Percentiles rank a stretch among this genome's conserved stretches.
These are phyloP conservation scores for Volucella inanis DNA, from an alignment of 2,888 invertebrate genomes.

Conservation along the genomic window DNA sequence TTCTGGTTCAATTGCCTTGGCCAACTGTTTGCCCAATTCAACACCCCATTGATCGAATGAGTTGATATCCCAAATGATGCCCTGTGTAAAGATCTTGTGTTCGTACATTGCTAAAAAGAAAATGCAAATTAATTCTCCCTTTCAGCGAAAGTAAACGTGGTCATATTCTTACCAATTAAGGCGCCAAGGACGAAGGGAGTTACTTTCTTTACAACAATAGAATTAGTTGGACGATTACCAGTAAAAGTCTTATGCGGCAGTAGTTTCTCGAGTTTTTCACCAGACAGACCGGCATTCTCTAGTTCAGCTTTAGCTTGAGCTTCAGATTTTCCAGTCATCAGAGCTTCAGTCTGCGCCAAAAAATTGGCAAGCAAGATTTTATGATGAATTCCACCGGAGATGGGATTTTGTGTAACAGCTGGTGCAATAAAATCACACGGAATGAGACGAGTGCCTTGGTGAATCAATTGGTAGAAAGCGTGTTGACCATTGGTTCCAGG, in stretches of 20 bases:
- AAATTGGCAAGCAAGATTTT: constrained; percentile 98
- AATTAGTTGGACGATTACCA: constrained; percentile 98
- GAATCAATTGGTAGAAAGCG: constrained; percentile 99
- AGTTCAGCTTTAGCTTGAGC: constrained; percentile 90
- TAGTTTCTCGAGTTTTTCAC: constrained; percentile 89
- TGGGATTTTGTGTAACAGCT: constrained; percentile 95
- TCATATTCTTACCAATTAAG: constrained; percentile 89
- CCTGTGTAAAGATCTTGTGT: constrained; percentile 99
- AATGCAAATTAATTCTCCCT: constrained; percentile 8
- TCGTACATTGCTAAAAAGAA: constrained; percentile 93
- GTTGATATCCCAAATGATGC: constrained; percentile 99
- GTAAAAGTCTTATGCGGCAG: constrained; percentile 98
- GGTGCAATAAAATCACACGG: constrained; percentile 99
- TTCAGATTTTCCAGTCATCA: constrained; percentile 90
- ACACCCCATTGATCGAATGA: constrained; percentile 99
- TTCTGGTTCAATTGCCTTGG: constrained; percentile 99
- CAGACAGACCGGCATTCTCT: constrained; percentile 89
- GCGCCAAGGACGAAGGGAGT: constrained; percentile 97
- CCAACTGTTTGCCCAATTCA: constrained; percentile 98
- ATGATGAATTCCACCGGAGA: constrained; percentile 92
- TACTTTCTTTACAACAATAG: constrained; percentile 94
- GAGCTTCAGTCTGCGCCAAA: constrained; percentile 98
- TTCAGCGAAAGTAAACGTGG: background rate
- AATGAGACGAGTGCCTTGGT: constrained; percentile 92
- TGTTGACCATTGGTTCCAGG: constrained; percentile 99